A percentile compares a stretch with the other conserved stretches of the same genome.
Conservation (phyloP, 2,797 vertebrate genomes). For the Enteromius fasciolatus region DNA sequence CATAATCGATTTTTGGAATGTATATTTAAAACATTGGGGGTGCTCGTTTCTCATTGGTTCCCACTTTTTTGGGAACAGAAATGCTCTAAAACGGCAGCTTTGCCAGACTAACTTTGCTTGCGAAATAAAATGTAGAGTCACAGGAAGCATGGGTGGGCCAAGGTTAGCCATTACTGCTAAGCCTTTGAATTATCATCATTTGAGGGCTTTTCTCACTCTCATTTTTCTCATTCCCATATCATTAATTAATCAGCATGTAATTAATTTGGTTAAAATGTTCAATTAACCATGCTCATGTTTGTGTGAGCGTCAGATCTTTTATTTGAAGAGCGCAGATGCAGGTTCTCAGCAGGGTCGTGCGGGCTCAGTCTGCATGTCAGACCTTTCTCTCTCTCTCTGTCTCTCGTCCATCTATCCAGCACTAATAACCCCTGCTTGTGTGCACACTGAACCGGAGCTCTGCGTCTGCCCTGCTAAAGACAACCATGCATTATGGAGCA, state of each 20-base stretch:
- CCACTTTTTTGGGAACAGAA: too few species aligned
- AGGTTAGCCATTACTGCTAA: too few species aligned
- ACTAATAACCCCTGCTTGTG: background rate
- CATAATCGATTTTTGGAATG: background rate
- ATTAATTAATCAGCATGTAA: background rate
- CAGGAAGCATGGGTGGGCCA: too few species aligned
- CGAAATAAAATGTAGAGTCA: too few species aligned
- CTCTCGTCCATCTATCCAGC: background rate
- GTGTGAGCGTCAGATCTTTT: background rate
- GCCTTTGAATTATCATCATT: background rate
- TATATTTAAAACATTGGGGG: too few species aligned
- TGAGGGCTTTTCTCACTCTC: background rate
- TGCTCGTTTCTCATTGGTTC: too few species aligned
- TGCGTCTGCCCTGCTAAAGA: conserved; percentile 6
- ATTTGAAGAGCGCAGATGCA: background rate
- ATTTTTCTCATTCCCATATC: background rate
- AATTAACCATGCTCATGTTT: background rate
- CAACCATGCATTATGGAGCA: conserved; percentile 27
- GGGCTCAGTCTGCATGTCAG: background rate
- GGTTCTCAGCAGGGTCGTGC: background rate
- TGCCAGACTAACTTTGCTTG: too few species aligned
- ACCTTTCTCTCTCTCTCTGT: conserved; percentile 4
- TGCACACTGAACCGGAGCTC: background rate
- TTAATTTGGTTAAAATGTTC: background rate
- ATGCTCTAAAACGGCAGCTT: too few species aligned